Base-by-base conservation (phyloP, 2,797 vertebrate genomes). In the Enteromius paludinosus region DNA sequence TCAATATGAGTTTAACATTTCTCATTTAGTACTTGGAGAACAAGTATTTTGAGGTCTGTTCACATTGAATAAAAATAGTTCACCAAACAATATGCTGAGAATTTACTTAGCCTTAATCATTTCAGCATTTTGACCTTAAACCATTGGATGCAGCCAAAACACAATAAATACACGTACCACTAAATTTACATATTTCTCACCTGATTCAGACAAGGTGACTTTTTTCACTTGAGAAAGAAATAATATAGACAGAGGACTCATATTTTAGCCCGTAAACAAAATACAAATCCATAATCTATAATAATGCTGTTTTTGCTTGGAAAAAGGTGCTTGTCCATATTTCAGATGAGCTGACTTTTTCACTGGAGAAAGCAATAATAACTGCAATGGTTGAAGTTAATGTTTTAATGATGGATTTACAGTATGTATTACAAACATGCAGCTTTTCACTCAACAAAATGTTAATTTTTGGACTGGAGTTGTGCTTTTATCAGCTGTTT, bases 401-500 rank as follows among this genome's bases (percentile, higher is more conserved):
- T 17, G 6, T 30, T 62, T 62, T 17, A 62, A 30, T 62, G 3
- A 30, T 30, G 15, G 25, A 30, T 17, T 30, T 28, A 38, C 8
- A 9, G 38, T 38, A 7, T 62, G 7, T 62, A 30, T 30, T 30
- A 62, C 28, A 62, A 30, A 8, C 25, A 62, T 3, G 6, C 56
- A 14, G 11, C 28, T 62, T 62, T 62, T 30, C 25, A 30, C 15
- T 62, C 14, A 2, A 61, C 25, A 61, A 61, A 25, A 61, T 61
- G 59, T 15, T 7, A 3, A 61, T 17, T 30, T 15, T 17, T 30
- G 61, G 3, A 30, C 28, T 62, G 25, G 14, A 30, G 49, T 62
- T 62, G 12, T 28, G 59, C 25, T 61, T 61, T 61, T 61, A 61
- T 61, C 25, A 61, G 59, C 25, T 62, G 59, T 30, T 62, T 62